phyloP scores from a whole-genome alignment of 1,140 invertebrate species.

The Caerostris extrusa region DNA sequence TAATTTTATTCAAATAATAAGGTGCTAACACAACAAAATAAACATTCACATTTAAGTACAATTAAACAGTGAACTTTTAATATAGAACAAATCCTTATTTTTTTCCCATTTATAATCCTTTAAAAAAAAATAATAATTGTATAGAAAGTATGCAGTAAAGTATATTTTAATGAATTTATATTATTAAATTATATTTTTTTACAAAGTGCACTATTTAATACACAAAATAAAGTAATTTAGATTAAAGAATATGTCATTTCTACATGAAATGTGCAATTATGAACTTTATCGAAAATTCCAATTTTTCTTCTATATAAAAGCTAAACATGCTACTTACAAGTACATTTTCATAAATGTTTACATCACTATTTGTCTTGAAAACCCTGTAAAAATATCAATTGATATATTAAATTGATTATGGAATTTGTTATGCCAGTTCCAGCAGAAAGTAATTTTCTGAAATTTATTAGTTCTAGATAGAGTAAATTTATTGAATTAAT shows the following conservation, averaged over 20 bases:
- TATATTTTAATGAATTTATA: no score
- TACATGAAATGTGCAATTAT: not conserved
- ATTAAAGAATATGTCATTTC: not conserved
- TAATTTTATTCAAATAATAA: not conserved
- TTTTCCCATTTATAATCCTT: not conserved
- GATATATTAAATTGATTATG: not conserved
- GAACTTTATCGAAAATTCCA: not conserved
- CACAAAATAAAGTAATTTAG: not conserved
- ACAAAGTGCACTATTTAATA: not conserved
- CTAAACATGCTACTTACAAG: slow-evolving; percentile 11
- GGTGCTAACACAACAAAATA: not conserved
- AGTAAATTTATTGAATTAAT: no score
- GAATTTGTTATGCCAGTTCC: not conserved
- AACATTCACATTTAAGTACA: slow-evolving; percentile 7
- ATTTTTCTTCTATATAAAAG: not conserved
- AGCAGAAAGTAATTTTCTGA: not conserved
- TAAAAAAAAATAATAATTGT: not conserved
- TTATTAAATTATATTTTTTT: not conserved
- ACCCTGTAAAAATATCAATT: slow-evolving; percentile 42
- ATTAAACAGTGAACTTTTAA: not conserved
- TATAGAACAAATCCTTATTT: not conserved
- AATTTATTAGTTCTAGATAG: no score
- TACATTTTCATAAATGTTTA: not conserved
- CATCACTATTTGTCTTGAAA: slow-evolving; percentile 37
- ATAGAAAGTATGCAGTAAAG: not conserved